These are phyloP conservation scores for Diplogasteroides magnus DNA, from an alignment of 1,140 invertebrate species.

Conservation along the genomic window DNA sequence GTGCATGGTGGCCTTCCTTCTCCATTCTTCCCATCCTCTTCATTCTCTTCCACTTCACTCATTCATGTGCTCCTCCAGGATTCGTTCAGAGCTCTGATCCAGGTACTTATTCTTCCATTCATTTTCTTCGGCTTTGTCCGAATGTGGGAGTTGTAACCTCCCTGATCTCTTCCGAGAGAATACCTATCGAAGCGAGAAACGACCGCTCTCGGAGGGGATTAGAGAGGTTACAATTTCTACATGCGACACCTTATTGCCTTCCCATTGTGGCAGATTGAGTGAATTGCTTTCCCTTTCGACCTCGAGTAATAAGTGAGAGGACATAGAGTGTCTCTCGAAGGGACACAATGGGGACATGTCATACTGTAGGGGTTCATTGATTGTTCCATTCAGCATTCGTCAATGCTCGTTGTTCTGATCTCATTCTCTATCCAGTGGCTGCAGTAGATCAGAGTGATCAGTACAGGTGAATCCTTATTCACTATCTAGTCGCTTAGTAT, in stretches of 20 bases:
- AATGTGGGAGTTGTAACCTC: too few relatives aligned
- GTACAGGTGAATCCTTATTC: too few relatives aligned
- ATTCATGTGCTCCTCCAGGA: conserved; percentile 38
- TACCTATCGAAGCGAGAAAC: too few relatives aligned
- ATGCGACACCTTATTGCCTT: not conserved
- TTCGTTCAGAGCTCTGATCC: conserved; percentile 43
- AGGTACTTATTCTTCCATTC: conserved; percentile 7
- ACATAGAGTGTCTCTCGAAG: not conserved
- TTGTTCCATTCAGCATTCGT: conserved; percentile 45
- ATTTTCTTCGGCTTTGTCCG: too few relatives aligned
- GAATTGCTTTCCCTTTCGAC: not conserved
- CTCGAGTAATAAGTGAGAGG: not conserved
- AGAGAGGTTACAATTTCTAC: too few relatives aligned
- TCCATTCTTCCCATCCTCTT: not conserved
- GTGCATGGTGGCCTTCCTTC: not conserved
- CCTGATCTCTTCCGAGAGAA: too few relatives aligned
- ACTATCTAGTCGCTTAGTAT: too few relatives aligned
- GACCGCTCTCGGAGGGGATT: too few relatives aligned
- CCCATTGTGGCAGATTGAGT: not conserved
- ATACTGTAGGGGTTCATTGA: too few relatives aligned
- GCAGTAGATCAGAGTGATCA: conserved; percentile 54
- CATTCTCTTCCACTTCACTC: not conserved
- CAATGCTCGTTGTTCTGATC: conserved; percentile 49
- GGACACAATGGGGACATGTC: not conserved
- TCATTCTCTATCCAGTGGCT: conserved; percentile 53